These are phyloP conservation scores for Tinea semifulvella DNA, from an alignment of 2,888 invertebrate species.

Conservation along the genomic window DNA sequence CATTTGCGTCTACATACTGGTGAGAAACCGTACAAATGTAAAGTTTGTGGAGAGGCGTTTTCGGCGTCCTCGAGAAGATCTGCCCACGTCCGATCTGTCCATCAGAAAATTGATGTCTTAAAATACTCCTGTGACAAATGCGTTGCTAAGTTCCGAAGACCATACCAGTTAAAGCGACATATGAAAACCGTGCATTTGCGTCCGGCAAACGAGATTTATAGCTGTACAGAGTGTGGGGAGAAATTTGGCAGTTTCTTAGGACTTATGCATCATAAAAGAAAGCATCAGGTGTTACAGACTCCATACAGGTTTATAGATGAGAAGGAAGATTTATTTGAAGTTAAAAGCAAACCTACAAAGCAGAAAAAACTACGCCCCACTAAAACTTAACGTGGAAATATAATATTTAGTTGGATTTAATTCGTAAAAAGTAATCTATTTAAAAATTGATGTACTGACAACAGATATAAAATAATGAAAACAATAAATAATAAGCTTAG, in stretches of 20 bases:
- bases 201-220: constrained; percentile 26
- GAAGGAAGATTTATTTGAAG: not conserved
- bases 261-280: constrained; percentile 37
- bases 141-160: constrained; percentile 40
- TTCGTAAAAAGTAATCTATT: no score
- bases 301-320: not conserved
- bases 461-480: no score
- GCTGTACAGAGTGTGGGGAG: constrained; percentile 36
- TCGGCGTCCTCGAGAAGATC: constrained; percentile 48
- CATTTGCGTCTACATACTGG: constrained; percentile 50
- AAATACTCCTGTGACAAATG: constrained; percentile 40
- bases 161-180: constrained; percentile 39
- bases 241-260: constrained; percentile 40
- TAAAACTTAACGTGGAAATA: no score
- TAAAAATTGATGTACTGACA: no score
- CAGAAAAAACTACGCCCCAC: no score
- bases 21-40: constrained; percentile 43
- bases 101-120: constrained; percentile 26
- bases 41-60: constrained; percentile 41
- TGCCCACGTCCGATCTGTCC: constrained; percentile 39
- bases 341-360: not conserved
- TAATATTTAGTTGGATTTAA: no score
- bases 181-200: constrained; percentile 30
- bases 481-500: no score
- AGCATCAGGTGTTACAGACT: constrained; percentile 28